These are phyloP conservation scores for Nixonia krombeini DNA, from an alignment of 1,140 invertebrate species.

Conservation along the genomic window DNA sequence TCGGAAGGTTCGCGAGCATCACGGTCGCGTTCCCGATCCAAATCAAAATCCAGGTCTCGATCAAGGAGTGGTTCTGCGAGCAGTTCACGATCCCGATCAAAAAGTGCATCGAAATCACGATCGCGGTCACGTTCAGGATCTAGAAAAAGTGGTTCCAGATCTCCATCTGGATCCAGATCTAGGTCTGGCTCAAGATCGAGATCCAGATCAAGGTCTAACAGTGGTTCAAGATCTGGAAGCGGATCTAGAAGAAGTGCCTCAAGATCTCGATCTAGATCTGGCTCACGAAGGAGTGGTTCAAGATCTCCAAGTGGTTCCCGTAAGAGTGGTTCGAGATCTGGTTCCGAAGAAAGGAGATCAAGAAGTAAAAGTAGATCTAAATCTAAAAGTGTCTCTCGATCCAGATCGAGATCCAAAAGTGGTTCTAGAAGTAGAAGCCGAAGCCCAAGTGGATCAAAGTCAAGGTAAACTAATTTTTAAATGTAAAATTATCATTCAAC, in stretches of 20 bases:
- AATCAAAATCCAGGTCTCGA: constrained; percentile 42
- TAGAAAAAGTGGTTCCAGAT: constrained; percentile 21
- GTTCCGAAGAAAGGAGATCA: constrained; percentile 55
- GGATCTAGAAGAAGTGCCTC: constrained; percentile 53
- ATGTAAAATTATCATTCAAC: background rate
- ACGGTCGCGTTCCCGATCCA: constrained; percentile 50
- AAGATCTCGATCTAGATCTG: constrained; percentile 48
- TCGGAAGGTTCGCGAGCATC: constrained; percentile 67
- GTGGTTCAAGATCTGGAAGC: constrained; percentile 50
- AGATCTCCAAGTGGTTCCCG: constrained; percentile 57
- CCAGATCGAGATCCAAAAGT: constrained; percentile 29
- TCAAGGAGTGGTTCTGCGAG: constrained; percentile 52
- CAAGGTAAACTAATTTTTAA: constrained; percentile 19
- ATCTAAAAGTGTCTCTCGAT: constrained; percentile 50
- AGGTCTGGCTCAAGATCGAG: constrained; percentile 59
- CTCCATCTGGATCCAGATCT: constrained; percentile 50
- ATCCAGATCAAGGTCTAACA: constrained; percentile 60
- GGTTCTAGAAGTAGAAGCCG: constrained; percentile 60
- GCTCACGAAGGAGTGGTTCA: constrained; percentile 59
- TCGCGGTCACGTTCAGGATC: constrained; percentile 39
- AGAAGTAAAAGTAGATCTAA: constrained; percentile 59
- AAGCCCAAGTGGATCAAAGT: constrained; percentile 41
- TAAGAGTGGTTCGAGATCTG: constrained; percentile 53
- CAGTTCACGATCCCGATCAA: constrained; percentile 66
- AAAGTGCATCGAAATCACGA: constrained; percentile 61